Conservation (phyloP, 2,888 invertebrate species). For the Onchidella celtica region DNA sequence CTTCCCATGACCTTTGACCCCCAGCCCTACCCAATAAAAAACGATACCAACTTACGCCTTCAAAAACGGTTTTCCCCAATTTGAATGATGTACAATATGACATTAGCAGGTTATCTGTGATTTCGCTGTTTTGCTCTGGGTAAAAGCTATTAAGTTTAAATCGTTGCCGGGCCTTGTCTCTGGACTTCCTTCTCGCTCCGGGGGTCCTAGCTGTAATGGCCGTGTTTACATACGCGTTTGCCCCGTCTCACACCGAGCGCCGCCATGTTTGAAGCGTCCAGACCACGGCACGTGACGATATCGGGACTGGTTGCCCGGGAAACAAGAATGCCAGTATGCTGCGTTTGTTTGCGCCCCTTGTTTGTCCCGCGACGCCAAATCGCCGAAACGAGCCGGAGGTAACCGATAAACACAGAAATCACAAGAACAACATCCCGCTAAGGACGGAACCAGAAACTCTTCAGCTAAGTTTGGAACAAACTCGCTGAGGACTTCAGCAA, state of each 20-base stretch:
- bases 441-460: neutral
- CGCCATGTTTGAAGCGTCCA: neutral
- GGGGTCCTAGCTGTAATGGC: slow-evolving; percentile 2
- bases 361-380: slow-evolving; percentile 19
- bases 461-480: neutral
- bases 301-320: neutral
- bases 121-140: no score
- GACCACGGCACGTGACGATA: neutral
- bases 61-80: no score
- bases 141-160: neutral
- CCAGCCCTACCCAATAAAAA: no score
- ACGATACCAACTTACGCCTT: no score
- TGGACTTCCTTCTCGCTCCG: neutral
- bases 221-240: slow-evolving; percentile 11
- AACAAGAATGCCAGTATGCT: slow-evolving; percentile 3
- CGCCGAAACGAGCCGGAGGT: slow-evolving; percentile 4
- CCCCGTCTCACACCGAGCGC: neutral
- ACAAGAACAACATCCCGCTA: neutral
- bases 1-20: no score
- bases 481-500: slow-evolving; percentile 1
- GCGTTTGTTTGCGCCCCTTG: slow-evolving; percentile 24
- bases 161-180: neutral
- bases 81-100: no score
- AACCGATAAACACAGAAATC: slow-evolving; percentile 33
- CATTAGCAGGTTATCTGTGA: no score